Evolutionary conservation across 2,888 invertebrate genomes (phyloP), one percentile per base, ranked within the genome.

Genomic region (Blomia tropicalis): DNA sequence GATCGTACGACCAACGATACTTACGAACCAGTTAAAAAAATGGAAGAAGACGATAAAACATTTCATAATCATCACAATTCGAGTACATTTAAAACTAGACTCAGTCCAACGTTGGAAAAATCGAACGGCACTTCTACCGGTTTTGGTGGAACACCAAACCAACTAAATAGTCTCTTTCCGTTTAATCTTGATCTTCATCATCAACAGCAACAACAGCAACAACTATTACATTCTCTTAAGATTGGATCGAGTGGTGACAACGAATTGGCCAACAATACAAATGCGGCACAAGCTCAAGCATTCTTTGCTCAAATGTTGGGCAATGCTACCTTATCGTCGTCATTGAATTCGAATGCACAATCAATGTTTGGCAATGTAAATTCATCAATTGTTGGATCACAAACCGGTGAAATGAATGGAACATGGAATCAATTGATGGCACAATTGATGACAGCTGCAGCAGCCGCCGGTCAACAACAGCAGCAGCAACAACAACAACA

Each of bases 271-370:
- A 27, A 22, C 51, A 19, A 7, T 19, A 27, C 7, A 11, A 14
- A 7, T 11, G 51, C 51, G 7, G 27, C 22, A 22, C 51, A 47
- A 27, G 51, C 51, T 47, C 51, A 47, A 27, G 51, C 51, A 7
- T 27, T 47, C 51, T 47, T 47, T 47, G 51, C 51, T 22, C 51
- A 47, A 27, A 47, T 47, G 51, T 27, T 47, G 23, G 51, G 51
- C 51, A n/a, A 7, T n/a, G 51, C 51, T 11, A n/a, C 51, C 7
- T 7, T 27, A 19, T 22, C 51, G 7, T 22, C 23, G 22, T 14
- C 51, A 11, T 19, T 47, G 51, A 47, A 47, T 19, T n/a, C 51
- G 22, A n/a, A 7, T 19, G 51, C n/a, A 7, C 51, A 47, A n/a
- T 47, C 51, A 47, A 11, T 47, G 23, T 47, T 47, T 19, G 51